These are phyloP conservation scores for Philereme transversata DNA, from an alignment of 2,888 invertebrate species.

Conservation along the genomic window DNA sequence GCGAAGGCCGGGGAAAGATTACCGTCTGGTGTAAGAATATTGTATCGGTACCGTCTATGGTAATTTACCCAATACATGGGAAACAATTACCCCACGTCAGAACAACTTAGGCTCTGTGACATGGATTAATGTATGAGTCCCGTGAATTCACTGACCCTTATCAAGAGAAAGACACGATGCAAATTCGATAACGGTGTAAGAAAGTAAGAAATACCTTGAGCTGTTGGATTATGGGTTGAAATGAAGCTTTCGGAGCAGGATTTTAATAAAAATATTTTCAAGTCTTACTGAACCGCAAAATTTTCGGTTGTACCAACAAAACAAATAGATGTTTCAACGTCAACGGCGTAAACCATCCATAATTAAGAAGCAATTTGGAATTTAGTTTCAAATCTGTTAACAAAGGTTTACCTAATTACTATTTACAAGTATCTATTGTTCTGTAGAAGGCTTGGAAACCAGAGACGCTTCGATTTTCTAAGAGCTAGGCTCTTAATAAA, in stretches of 20 bases:
- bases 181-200: neutral
- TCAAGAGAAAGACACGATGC: neutral
- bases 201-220: neutral
- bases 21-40: too few species aligned
- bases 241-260: too few species aligned
- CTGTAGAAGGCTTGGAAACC: neutral
- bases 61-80: neutral
- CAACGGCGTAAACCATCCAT: neutral
- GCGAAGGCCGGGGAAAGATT: too few species aligned
- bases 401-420: neutral
- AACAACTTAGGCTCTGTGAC: neutral
- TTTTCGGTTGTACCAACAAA: too few species aligned
- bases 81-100: neutral
- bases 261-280: too few species aligned
- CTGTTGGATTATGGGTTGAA: too few species aligned
- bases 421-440: neutral
- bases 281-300: too few species aligned
- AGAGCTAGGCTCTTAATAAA: neutral
- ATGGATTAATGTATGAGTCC: neutral
- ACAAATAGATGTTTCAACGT: neutral
- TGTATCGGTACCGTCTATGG: neutral
- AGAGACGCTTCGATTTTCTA: neutral
- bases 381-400: neutral
- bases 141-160: neutral
- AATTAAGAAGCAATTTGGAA: conserved; percentile 7